Evolutionary conservation across 2,113 vertebrate genomes (phyloP).

Genomic region (Rhea americana): DNA sequence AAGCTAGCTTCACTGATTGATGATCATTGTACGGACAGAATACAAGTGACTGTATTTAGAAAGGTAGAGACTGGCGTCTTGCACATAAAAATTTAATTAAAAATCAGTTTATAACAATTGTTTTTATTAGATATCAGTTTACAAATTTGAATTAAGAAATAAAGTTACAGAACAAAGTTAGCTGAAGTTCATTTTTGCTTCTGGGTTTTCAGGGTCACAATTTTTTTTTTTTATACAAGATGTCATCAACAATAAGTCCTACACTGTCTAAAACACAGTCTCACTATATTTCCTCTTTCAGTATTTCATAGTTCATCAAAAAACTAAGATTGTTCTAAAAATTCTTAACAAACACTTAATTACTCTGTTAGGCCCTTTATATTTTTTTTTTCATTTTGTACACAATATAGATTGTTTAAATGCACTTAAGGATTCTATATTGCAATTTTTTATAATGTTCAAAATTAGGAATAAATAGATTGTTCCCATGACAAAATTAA

Average conservation of each 20-base stretch:
- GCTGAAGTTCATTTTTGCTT: slow-evolving; percentile 28
- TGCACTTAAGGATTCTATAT: slow-evolving; percentile 33
- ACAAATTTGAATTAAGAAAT: slow-evolving; percentile 64
- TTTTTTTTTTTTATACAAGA: slow-evolving; percentile 33
- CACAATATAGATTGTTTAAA: neutral
- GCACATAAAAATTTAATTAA: neutral
- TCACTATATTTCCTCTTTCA: slow-evolving; percentile 17
- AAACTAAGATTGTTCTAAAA: slow-evolving; percentile 51
- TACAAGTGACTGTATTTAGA: neutral
- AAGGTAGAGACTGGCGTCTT: neutral
- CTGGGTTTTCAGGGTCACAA: slow-evolving; percentile 19
- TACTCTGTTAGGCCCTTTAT: neutral
- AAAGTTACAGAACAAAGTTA: slow-evolving; percentile 62
- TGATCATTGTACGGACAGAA: neutral
- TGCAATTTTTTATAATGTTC: neutral
- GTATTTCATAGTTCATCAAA: slow-evolving; percentile 60
- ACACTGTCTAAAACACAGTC: slow-evolving; percentile 78
- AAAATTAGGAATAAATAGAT: slow-evolving; percentile 49
- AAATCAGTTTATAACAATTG: slow-evolving; percentile 14
- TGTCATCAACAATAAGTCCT: slow-evolving; percentile 47
- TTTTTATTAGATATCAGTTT: slow-evolving; percentile 68
- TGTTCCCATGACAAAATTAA: slow-evolving; percentile 14
- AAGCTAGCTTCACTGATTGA: neutral
- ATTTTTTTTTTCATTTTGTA: neutral
- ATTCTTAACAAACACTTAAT: slow-evolving; percentile 26